Evolutionary conservation across 2,113 vertebrate genomes (phyloP).

Genomic region (Orthochromis malagaraziensis): DNA sequence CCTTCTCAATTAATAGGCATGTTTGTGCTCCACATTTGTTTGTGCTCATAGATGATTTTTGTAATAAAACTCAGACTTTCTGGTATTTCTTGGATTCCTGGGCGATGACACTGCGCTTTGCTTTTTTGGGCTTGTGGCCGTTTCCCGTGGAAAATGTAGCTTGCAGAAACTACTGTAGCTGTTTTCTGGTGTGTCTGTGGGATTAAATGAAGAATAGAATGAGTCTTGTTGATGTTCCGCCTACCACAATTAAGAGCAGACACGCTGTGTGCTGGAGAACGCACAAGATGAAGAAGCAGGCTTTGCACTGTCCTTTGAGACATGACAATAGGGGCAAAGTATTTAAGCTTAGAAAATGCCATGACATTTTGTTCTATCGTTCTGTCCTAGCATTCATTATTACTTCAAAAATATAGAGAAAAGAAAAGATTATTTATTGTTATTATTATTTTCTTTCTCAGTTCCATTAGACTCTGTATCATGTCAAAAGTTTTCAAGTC

Average conservation of each 20-base stretch:
- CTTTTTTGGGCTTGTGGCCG: slow-evolving; percentile 57
- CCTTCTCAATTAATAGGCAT: slow-evolving; percentile 59
- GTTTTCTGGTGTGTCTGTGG: slow-evolving; percentile 63
- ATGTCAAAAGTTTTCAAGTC: neutral
- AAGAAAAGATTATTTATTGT: neutral
- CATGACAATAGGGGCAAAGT: slow-evolving; percentile 15
- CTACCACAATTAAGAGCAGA: slow-evolving; percentile 70
- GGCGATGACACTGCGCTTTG: slow-evolving; percentile 61
- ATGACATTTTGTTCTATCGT: slow-evolving; percentile 15
- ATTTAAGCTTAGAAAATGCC: slow-evolving; percentile 43
- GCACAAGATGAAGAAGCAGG: slow-evolving; percentile 45
- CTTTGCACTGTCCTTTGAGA: slow-evolving; percentile 36
- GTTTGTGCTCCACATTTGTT: slow-evolving; percentile 66
- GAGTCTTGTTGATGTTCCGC: slow-evolving; percentile 49
- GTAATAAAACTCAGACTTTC: slow-evolving; percentile 67
- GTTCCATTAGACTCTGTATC: neutral
- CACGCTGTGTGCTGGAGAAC: slow-evolving; percentile 35
- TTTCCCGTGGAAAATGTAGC: slow-evolving; percentile 63
- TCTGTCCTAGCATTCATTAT: slow-evolving; percentile 5
- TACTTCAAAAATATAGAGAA: neutral
- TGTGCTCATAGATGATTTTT: slow-evolving; percentile 62
- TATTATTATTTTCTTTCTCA: neutral
- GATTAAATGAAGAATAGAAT: slow-evolving; percentile 64
- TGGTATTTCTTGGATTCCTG: slow-evolving; percentile 69
- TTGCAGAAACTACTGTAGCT: slow-evolving; percentile 60